A percentile compares a stretch with the other conserved stretches of the same genome.
Conservation (phyloP, 2,113 vertebrate species). For the Stictonetta naevosa region DNA sequence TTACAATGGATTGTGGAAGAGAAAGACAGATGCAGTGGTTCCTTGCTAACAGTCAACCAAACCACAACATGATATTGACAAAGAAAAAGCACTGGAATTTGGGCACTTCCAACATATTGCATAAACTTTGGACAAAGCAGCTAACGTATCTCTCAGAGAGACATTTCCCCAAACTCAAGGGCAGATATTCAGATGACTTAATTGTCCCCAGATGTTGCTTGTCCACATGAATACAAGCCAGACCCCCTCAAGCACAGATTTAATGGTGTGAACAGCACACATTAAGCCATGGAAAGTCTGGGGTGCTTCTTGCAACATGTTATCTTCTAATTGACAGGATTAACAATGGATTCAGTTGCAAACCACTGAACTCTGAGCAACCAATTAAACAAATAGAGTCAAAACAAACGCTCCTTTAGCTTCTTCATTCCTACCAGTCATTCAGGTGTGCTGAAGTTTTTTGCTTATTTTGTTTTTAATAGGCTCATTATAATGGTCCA, state of each 20-base stretch:
- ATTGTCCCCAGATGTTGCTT: constrained; percentile 19
- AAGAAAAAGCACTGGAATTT: background rate
- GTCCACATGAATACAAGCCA: background rate
- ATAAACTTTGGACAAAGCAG: background rate
- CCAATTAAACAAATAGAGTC: background rate
- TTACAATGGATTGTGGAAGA: background rate
- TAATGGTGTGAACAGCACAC: background rate
- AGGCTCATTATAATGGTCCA: background rate
- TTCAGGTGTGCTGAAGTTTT: background rate
- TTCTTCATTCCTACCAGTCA: background rate
- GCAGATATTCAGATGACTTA: background rate
- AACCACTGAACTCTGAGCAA: background rate
- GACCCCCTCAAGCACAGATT: background rate
- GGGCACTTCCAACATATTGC: background rate
- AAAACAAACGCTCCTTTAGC: background rate
- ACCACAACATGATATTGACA: background rate
- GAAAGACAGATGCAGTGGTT: background rate
- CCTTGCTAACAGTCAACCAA: background rate
- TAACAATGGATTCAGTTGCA: background rate
- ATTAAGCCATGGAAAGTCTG: background rate
- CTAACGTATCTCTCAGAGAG: background rate
- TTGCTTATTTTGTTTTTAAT: background rate
- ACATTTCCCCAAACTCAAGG: background rate
- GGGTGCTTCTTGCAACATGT: background rate
- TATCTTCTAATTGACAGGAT: background rate